phyloP scores from a whole-genome alignment of 2,888 invertebrate genomes.

The Apodemia mormo region DNA sequence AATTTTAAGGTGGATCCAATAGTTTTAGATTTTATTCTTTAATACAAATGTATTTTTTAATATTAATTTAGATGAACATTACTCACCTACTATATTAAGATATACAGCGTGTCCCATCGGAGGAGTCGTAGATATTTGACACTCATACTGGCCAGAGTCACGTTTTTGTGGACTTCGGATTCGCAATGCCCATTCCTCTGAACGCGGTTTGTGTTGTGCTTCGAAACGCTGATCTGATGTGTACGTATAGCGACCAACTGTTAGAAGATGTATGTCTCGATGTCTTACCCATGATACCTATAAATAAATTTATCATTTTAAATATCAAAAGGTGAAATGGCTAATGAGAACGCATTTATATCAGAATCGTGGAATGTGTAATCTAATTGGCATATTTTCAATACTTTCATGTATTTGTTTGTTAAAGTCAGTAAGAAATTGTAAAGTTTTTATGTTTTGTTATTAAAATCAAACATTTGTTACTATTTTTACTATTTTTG shows the following conservation, averaged over 20 bases:
- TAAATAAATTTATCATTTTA: slow-evolving; percentile 39
- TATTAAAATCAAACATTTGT: no score
- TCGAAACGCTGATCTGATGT: slow-evolving; percentile 91
- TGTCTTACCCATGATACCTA: slow-evolving; percentile 97
- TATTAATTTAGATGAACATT: not conserved
- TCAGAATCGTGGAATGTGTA: no score
- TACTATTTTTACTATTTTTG: no score
- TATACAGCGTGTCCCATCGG: slow-evolving; percentile 90
- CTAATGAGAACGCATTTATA: no score
- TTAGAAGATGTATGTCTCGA: slow-evolving; percentile 93
- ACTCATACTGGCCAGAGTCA: slow-evolving; percentile 92
- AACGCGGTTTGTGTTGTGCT: slow-evolving; percentile 90
- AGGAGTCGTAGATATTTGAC: slow-evolving; percentile 93
- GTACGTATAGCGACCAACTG: slow-evolving; percentile 94
- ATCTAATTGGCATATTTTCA: no score
- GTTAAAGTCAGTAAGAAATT: no score
- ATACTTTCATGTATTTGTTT: no score
- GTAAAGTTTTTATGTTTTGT: no score
- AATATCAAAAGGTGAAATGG: not conserved
- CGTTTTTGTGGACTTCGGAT: slow-evolving; percentile 85
- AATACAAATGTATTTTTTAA: no score
- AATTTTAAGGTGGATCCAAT: no score
- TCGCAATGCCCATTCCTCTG: slow-evolving; percentile 92
- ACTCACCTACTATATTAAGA: slow-evolving; percentile 90
- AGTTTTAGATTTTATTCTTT: no score